These are phyloP conservation scores for Acyrthosiphon pisum DNA, from an alignment of 1,140 invertebrate genomes.

Conservation along the genomic window DNA sequence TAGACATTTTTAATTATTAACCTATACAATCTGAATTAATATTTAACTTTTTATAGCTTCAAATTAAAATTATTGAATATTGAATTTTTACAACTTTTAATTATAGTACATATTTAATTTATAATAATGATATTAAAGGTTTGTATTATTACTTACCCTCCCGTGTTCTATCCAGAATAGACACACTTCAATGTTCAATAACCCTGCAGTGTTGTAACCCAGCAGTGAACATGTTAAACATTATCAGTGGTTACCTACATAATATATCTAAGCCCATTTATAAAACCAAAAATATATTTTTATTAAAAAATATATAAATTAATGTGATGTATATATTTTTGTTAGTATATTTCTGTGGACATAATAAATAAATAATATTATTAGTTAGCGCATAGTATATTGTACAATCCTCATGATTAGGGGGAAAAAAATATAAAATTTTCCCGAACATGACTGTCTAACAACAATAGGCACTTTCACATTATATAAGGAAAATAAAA, in stretches of 20 bases:
- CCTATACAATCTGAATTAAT: too few species aligned
- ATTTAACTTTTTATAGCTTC: too few species aligned
- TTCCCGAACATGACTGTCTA: not conserved
- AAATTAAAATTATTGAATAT: not conserved
- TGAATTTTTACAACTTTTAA: too few species aligned
- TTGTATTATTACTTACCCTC: too few species aligned
- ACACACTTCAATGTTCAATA: not conserved
- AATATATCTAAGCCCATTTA: not conserved
- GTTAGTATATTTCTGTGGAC: not conserved
- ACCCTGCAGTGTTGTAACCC: too few species aligned
- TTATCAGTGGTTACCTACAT: not conserved
- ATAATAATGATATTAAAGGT: too few species aligned
- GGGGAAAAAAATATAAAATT: slow-evolving; percentile 22
- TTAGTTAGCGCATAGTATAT: not conserved
- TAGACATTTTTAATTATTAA: too few species aligned
- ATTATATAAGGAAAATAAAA: slow-evolving; percentile 12
- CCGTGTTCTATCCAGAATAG: not conserved
- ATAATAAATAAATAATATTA: not conserved
- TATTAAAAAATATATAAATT: not conserved
- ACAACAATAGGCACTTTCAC: slow-evolving; percentile 37
- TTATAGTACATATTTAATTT: too few species aligned
- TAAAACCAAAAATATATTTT: not conserved
- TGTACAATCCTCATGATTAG: not conserved
- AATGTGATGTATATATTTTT: not conserved
- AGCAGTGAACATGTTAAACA: not conserved